These are phyloP conservation scores for Potamilus streckersoni DNA, from an alignment of 1,140 invertebrate species.

Conservation along the genomic window DNA sequence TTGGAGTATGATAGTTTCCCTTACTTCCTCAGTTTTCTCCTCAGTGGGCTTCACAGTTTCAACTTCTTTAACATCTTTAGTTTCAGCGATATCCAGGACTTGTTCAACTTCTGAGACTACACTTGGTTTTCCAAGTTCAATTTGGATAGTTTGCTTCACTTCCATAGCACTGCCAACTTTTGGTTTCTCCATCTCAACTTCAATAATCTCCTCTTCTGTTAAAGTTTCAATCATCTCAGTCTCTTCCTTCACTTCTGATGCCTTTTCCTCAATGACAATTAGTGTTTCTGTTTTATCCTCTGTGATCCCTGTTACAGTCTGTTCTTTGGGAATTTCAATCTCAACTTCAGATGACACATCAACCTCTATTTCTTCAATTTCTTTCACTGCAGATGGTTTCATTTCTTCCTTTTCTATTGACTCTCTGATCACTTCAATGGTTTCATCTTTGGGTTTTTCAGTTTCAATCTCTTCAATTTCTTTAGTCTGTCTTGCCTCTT, in stretches of 20 bases:
- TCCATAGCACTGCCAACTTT: too few relatives aligned
- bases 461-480: slow-evolving; percentile 15
- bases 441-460: slow-evolving; percentile 29
- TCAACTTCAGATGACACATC: slow-evolving; percentile 2
- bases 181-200: too few relatives aligned
- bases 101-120: slow-evolving; percentile 17
- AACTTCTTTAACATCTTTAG: slow-evolving; percentile 12
- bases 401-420: slow-evolving; percentile 31
- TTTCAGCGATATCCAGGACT: background rate
- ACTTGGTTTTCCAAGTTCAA: background rate
- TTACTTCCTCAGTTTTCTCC: slow-evolving; percentile 25
- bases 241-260: too few relatives aligned
- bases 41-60: slow-evolving; percentile 23
- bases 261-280: too few relatives aligned
- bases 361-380: slow-evolving; percentile 1
- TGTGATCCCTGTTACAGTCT: too few relatives aligned
- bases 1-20: slow-evolving; percentile 29
- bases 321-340: background rate
- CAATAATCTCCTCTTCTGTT: too few relatives aligned
- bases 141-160: too few relatives aligned
- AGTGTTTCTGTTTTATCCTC: too few relatives aligned
- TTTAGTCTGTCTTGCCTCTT: too few relatives aligned
- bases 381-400: slow-evolving; percentile 12
- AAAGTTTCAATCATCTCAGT: too few relatives aligned
- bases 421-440: slow-evolving; percentile 32